A percentile compares a stretch with the other conserved stretches of the same genome.
Conservation (phyloP, 2,113 vertebrate genomes). For the Gopherus flavomarginatus region DNA sequence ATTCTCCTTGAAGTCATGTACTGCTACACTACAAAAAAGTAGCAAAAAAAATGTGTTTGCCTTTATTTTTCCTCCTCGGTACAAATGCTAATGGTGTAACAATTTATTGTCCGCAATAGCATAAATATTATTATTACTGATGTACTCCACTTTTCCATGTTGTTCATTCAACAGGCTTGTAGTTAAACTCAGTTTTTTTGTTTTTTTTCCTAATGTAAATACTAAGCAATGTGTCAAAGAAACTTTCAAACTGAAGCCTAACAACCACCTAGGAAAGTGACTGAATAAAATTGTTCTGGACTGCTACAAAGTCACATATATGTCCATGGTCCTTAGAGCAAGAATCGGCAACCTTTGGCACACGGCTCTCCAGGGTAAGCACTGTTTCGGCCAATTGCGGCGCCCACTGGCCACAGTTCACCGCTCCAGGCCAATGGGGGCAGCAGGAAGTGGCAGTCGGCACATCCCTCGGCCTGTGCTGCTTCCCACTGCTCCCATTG, state of each 20-base stretch:
- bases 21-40: neutral
- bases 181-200: neutral
- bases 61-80: neutral
- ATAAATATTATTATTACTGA: neutral
- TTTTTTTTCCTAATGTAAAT: neutral
- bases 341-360: too few species aligned
- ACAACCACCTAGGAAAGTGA: neutral
- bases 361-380: too few species aligned
- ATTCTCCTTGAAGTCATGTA: neutral
- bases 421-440: too few species aligned
- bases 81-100: neutral
- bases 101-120: neutral
- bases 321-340: accelerated
- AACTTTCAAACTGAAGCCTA: neutral
- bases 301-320: accelerated
- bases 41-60: neutral
- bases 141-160: neutral
- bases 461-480: too few species aligned
- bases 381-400: too few species aligned
- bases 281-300: neutral
- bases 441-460: too few species aligned
- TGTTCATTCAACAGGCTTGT: neutral
- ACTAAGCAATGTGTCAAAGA: neutral
- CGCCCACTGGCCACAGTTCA: too few species aligned
- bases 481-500: too few species aligned